These are phyloP conservation scores for Leptodirus hochenwartii DNA, from an alignment of 2,888 invertebrate genomes.

Conservation along the genomic window DNA sequence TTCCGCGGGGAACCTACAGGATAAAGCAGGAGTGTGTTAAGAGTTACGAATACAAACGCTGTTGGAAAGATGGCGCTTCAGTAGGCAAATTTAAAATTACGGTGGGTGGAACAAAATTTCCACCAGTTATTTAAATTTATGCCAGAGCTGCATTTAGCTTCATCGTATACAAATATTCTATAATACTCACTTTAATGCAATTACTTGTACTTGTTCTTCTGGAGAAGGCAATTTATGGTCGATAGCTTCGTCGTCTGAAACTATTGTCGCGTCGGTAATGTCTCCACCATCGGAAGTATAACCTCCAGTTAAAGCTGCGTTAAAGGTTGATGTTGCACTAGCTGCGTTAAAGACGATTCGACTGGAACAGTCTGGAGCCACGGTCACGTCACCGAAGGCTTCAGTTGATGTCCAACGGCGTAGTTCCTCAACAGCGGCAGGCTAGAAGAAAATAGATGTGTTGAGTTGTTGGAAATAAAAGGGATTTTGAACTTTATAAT, in stretches of 20 bases:
- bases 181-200: conserved; percentile 56
- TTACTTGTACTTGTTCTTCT: conserved; percentile 67
- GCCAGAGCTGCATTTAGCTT: too few relatives aligned
- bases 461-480: conserved; percentile 1
- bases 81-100: too few relatives aligned
- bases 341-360: conserved; percentile 39
- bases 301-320: background rate
- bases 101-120: too few relatives aligned
- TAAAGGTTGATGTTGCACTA: background rate
- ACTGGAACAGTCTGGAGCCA: conserved; percentile 58
- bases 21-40: conserved; percentile 4
- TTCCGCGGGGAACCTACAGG: conserved; percentile 65
- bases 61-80: conserved; percentile 4
- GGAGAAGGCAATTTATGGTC: conserved; percentile 78
- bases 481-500: background rate
- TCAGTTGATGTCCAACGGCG: conserved; percentile 74
- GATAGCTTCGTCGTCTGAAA: conserved; percentile 49
- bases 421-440: conserved; percentile 58
- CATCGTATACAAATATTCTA: background rate
- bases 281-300: conserved; percentile 23
- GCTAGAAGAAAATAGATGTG: conserved; percentile 33
- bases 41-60: background rate
- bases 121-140: too few relatives aligned
- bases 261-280: conserved; percentile 28
- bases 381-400: conserved; percentile 66